A percentile compares a stretch with the other conserved stretches of the same genome.
phyloP scores from a whole-genome alignment of 1,140 invertebrate species.

The Drosophila pruinosa region DNA sequence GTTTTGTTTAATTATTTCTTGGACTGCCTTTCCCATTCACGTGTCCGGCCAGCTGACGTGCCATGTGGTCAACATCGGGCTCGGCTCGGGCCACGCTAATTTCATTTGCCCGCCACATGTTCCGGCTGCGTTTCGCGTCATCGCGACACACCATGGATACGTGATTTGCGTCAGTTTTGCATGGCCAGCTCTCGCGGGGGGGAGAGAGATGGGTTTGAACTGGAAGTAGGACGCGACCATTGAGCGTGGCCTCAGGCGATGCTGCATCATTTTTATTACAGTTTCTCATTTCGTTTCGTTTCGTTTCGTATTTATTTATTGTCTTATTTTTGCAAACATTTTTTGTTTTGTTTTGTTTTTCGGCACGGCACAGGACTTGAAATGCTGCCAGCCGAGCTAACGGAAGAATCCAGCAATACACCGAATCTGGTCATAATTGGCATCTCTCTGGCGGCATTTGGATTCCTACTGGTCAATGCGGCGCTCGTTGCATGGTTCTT shows the following conservation, averaged over 20 bases:
- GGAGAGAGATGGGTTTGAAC: not conserved
- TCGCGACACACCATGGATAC: conserved; percentile 53
- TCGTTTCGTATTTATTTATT: conserved; percentile 74
- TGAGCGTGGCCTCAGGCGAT: conserved; percentile 8
- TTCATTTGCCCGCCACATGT: conserved; percentile 71
- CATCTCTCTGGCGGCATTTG: conserved; percentile 90
- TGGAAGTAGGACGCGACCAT: conserved; percentile 34
- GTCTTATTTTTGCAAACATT: conserved; percentile 72
- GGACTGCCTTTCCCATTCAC: not conserved
- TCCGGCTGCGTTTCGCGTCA: conserved; percentile 23
- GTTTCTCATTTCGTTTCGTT: conserved; percentile 74
- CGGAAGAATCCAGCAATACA: conserved; percentile 86
- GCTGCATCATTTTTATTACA: conserved; percentile 83
- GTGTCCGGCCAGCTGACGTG: conserved; percentile 11
- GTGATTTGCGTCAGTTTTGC: conserved; percentile 72
- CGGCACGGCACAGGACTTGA: conserved; percentile 83
- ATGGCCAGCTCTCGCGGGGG: not conserved
- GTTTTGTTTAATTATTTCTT: not conserved
- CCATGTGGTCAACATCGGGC: conserved; percentile 39
- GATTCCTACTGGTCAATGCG: conserved; percentile 91
- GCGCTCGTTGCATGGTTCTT: conserved; percentile 93
- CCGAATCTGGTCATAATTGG: conserved; percentile 92
- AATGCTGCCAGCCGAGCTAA: conserved; percentile 87
- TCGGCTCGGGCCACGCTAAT: conserved; percentile 63
- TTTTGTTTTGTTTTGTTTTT: conserved; percentile 28